Evolutionary conservation across 2,888 invertebrate genomes (phyloP).

Genomic region (Nemotelus nigrinus): DNA sequence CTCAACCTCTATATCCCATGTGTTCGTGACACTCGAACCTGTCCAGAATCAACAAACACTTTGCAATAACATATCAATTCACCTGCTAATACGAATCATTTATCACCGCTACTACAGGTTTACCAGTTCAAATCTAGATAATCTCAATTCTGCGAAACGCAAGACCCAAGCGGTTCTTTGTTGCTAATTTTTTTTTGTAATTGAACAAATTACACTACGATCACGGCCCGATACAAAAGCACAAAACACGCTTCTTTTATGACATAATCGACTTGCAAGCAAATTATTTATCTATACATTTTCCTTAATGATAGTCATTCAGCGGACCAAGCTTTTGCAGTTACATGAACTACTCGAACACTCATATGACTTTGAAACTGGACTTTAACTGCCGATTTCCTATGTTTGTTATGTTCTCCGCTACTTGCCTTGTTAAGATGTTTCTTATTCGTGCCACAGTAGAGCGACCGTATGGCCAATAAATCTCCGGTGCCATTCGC

Average conservation of each 20-base stretch:
- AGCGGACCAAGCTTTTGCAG: neutral
- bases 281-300: conserved; percentile 30
- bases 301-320: conserved; percentile 29
- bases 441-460: conserved; percentile 9
- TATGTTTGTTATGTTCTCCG: neutral
- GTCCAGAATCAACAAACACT: too few species aligned
- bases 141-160: too few species aligned
- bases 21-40: too few species aligned
- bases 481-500: conserved; percentile 13
- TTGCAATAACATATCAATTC: too few species aligned
- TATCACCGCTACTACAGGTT: too few species aligned
- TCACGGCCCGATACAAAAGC: neutral
- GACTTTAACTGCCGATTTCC: neutral
- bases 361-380: conserved; percentile 24
- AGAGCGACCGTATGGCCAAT: neutral
- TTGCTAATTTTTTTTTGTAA: too few species aligned
- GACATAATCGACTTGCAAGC: conserved; percentile 21
- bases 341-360: conserved; percentile 10
- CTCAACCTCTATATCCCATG: too few species aligned
- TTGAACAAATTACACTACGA: too few species aligned
- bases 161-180: too few species aligned
- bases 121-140: too few species aligned
- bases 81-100: too few species aligned
- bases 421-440: neutral
- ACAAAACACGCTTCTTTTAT: neutral